phyloP scores from a whole-genome alignment of 2,113 vertebrate species.

The Galeopterus variegatus region DNA sequence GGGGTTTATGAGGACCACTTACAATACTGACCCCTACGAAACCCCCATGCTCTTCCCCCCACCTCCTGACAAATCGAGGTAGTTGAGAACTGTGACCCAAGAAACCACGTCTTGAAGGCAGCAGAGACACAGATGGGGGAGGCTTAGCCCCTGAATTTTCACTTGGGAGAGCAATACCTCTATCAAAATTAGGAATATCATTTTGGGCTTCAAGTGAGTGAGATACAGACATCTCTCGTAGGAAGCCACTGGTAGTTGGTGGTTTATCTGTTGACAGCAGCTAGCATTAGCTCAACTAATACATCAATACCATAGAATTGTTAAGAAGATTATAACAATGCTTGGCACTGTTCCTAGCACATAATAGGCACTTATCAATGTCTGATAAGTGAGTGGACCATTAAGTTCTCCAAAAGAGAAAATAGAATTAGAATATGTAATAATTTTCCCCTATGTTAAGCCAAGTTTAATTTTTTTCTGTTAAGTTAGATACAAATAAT shows the following conservation, averaged over 20 bases:
- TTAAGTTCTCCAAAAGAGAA: constrained; percentile 82
- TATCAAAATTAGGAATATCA: not conserved
- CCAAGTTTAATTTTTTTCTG: constrained; percentile 81
- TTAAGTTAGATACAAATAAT: constrained; percentile 82
- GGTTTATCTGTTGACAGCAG: not conserved
- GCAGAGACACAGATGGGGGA: not conserved
- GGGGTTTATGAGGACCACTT: not conserved
- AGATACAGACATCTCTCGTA: not conserved
- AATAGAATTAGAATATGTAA: constrained; percentile 86
- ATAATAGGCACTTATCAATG: constrained; percentile 4
- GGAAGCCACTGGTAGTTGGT: not conserved
- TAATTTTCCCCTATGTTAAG: constrained; percentile 73
- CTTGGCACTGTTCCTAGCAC: constrained; percentile 20
- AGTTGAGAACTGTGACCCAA: not conserved
- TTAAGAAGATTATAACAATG: not conserved
- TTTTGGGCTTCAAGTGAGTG: not conserved
- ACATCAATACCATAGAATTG: not conserved
- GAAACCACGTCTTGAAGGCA: not conserved
- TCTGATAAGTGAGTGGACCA: constrained; percentile 58
- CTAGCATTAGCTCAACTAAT: not conserved
- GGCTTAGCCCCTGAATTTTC: not conserved
- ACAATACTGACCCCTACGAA: not conserved
- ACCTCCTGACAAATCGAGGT: not conserved
- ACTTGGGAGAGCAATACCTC: not conserved
- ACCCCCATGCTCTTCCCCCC: not conserved